Evolutionary conservation across 1,140 invertebrate genomes (phyloP), one percentile per base, ranked within the genome.

Genomic region (Tetramorium simillimum): DNA sequence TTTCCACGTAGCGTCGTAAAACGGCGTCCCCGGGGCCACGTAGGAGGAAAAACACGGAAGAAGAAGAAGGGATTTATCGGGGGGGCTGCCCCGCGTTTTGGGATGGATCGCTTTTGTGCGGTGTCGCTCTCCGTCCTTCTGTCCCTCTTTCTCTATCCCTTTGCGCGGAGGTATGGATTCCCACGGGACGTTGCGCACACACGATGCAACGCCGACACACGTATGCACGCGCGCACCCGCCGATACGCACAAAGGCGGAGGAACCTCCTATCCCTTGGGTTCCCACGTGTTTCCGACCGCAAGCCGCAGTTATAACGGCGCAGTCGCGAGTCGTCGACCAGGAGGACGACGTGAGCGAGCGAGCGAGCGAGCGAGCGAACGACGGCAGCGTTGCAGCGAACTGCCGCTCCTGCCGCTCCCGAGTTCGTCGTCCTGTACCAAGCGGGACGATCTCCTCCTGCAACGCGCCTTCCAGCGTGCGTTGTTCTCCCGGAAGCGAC

Each of bases 201-300:
- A 56, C 73, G 51, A 46, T 56, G 65, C 58, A 87, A 87, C 86
- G 65, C 37, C 65, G 60, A 76, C 88, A 86, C 88, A 87, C 85
- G 72, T 69, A 53, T 78, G 58, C 46, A 73, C 53, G 21, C 78
- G 67, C 67, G 86, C 56, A 70, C 67, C 53, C 51, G 75, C 58
- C 67, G 53, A 87, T 77, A 90, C 77, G 69, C 51, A 73, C 67
- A 85, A 82, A 84, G 87, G 80, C 73, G 51, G 76, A 85, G 87
- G 80, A 86, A 65, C 56, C 80, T 89, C 84, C 89, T 91, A 77
- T 91, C 88, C 90, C 90, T 81, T 90, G 91, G 92, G 91, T 93
- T 94, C 93, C 92, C 93, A 93, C 93, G 92, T 93, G 93, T 92
- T 92, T 89, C 91, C 91, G 89, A 92, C 93, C 92, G 87, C 93